These are phyloP conservation scores for Calosoma granatense DNA, from an alignment of 1,140 invertebrate species.

Conservation along the genomic window DNA sequence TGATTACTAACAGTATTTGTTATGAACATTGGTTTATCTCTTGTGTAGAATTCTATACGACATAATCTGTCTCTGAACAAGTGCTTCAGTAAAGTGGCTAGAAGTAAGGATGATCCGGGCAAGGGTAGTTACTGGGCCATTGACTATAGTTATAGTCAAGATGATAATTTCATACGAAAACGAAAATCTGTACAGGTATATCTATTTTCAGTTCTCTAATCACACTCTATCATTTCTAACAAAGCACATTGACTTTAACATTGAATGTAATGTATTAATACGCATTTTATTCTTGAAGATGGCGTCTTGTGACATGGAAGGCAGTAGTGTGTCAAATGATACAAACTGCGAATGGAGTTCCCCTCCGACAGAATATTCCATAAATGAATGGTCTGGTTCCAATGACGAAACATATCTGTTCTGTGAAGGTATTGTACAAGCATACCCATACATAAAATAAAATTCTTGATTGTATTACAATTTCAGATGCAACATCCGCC, in stretches of 20 bases:
- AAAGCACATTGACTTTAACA: not conserved
- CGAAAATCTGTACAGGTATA: not conserved
- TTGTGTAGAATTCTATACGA: constrained; percentile 25
- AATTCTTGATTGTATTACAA: not conserved
- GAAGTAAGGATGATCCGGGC: constrained; percentile 52
- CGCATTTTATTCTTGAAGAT: not conserved
- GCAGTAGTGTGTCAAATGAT: not conserved
- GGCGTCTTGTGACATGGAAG: not conserved
- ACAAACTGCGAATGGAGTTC: not conserved
- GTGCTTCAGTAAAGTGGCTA: constrained; percentile 50
- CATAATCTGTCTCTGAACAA: constrained; percentile 26
- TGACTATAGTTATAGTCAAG: constrained; percentile 37
- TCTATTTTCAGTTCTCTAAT: too few relatives aligned
- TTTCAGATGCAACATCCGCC: not conserved
- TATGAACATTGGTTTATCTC: constrained; percentile 1
- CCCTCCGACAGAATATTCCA: not conserved
- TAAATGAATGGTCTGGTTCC: not conserved
- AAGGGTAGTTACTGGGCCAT: constrained; percentile 55
- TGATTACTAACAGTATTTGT: not conserved
- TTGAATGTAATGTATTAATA: not conserved
- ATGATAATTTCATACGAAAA: constrained; percentile 6
- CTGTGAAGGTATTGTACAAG: too few relatives aligned
- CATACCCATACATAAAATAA: not conserved
- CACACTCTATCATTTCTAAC: too few relatives aligned
- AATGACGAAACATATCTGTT: not conserved